Evolutionary conservation across 2,113 vertebrate genomes (phyloP).

Genomic region (Albula goreensis): DNA sequence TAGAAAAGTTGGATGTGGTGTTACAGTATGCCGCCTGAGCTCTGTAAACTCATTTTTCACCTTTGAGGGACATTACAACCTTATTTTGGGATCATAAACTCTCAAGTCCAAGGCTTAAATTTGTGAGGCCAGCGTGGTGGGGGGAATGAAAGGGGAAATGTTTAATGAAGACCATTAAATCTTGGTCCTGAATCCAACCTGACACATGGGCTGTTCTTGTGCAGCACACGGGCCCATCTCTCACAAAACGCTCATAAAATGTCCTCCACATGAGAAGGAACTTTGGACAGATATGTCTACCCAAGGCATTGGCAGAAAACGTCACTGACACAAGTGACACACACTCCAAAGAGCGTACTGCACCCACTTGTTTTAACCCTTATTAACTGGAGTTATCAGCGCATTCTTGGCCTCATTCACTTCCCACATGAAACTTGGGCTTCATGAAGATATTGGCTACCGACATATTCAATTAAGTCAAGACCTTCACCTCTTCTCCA

Average conservation of each 20-base stretch:
- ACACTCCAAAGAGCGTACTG: not conserved
- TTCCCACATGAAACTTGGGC: not conserved
- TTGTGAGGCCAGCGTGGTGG: not conserved
- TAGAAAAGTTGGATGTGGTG: not conserved
- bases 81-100: not conserved
- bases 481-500: not conserved
- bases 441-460: not conserved
- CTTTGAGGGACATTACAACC: not conserved
- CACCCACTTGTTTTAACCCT: not conserved
- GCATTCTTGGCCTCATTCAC: not conserved
- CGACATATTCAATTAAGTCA: not conserved
- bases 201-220: not conserved
- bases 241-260: not conserved
- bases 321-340: not conserved
- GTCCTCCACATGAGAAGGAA: not conserved
- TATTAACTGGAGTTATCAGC: not conserved
- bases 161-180: constrained; percentile 8
- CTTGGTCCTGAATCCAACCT: not conserved
- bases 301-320: not conserved
- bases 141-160: not conserved
- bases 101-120: not conserved
- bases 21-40: not conserved
- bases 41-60: not conserved
- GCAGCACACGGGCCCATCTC: not conserved
- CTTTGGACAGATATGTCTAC: not conserved